Percentiles rank a stretch among this genome's conserved stretches.
phyloP scores from a whole-genome alignment of 2,888 invertebrate species.

The Lithosia quadra region DNA sequence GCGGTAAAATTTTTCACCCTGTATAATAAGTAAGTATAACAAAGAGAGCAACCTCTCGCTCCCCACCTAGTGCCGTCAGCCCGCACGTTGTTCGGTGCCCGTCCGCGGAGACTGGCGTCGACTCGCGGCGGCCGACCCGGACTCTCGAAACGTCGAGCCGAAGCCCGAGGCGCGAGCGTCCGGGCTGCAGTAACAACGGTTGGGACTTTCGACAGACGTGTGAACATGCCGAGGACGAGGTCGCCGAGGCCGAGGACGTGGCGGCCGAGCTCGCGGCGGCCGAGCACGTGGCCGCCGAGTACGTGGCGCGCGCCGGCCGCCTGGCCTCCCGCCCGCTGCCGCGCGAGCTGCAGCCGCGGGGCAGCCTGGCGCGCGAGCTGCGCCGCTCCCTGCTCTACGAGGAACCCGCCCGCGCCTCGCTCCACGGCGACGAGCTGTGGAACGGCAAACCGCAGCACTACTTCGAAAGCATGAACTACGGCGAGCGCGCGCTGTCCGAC shows the following conservation, averaged over 20 bases:
- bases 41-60: constrained; percentile 1
- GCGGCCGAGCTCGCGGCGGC: constrained; percentile 19
- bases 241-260: constrained; percentile 24
- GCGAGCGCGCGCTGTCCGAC: constrained; percentile 52
- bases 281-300: constrained; percentile 67
- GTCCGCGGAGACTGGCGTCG: background rate
- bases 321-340: constrained; percentile 75
- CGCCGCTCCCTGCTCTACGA: constrained; percentile 68
- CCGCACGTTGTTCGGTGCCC: background rate
- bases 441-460: constrained; percentile 84
- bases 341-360: constrained; percentile 52
- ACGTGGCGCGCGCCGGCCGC: constrained; percentile 72
- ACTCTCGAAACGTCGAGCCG: background rate
- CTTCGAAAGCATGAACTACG: constrained; percentile 90
- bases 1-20: no score
- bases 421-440: constrained; percentile 87
- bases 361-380: constrained; percentile 68
- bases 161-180: no score
- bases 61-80: background rate
- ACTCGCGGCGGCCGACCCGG: background rate
- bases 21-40: background rate
- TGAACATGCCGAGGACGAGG: constrained; percentile 21
- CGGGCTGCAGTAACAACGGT: constrained; percentile 9
- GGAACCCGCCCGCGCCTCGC: background rate
- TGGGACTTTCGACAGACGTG: constrained; percentile 14